These are phyloP conservation scores for Engraulis encrasicolus DNA, from an alignment of 2,113 vertebrate genomes.

Conservation along the genomic window DNA sequence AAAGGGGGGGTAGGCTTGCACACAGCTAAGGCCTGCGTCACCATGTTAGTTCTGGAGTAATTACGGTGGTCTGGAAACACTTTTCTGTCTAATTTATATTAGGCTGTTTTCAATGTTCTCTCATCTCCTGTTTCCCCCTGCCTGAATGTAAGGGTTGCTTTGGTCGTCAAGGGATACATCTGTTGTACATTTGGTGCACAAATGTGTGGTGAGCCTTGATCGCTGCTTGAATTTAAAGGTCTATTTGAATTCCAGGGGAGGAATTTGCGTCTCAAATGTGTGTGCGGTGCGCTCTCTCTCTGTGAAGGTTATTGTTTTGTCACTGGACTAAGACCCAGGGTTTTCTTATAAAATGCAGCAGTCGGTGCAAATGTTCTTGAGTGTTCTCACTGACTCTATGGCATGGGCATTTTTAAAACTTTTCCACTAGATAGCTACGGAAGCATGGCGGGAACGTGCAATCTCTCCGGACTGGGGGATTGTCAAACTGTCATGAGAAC, in stretches of 20 bases:
- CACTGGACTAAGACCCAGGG: background rate
- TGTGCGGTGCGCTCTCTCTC: background rate
- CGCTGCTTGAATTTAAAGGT: constrained; percentile 31
- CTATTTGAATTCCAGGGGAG: constrained; percentile 18
- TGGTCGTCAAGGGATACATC: constrained; percentile 58
- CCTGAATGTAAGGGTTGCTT: constrained; percentile 49
- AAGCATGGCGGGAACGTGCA: background rate
- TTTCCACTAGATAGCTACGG: background rate
- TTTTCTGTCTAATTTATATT: constrained; percentile 62
- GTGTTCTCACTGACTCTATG: background rate
- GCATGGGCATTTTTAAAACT: background rate
- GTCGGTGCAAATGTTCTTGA: background rate
- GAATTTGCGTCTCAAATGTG: constrained; percentile 7
- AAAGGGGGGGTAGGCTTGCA: constrained; percentile 44
- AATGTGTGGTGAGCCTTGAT: constrained; percentile 52
- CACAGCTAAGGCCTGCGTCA: constrained; percentile 53
- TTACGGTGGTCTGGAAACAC: constrained; percentile 60
- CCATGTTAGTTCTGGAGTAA: constrained; percentile 44
- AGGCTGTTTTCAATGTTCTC: constrained; percentile 60
- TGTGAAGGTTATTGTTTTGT: constrained; percentile 18
- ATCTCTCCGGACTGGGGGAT: background rate
- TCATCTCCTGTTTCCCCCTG: constrained; percentile 49
- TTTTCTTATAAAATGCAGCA: constrained; percentile 1
- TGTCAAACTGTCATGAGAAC: background rate
- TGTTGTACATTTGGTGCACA: constrained; percentile 59